Base-by-base conservation (phyloP, 2,888 invertebrate species). In the Amphipyra berbera region DNA sequence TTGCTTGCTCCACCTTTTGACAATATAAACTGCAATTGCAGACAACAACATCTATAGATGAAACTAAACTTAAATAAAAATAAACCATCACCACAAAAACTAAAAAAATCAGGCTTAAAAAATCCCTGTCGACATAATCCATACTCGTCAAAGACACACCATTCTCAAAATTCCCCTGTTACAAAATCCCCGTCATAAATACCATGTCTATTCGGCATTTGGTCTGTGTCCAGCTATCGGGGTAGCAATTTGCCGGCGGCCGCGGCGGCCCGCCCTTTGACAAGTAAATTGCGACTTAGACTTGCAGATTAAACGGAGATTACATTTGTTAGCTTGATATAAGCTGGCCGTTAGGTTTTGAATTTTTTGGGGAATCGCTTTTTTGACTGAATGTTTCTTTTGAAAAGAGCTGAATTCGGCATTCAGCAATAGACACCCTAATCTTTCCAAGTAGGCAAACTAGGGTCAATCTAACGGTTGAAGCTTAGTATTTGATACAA, bases 201-300 rank as follows among this genome's bases (percentile, higher is more conserved):
- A 27, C 45, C 57, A 3, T 30, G 42, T 72, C 77, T 0, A 54
- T 45, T 12, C n/a, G 0, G 0, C 7, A 21, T 14, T 44, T 12
- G n/a, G 46, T 73, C 68, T 79, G 47, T 67, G 68, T 62, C 42
- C 56, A 35, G 68, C 61, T 70, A 78, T 79, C 73, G 69, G 70
- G 73, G 75, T 73, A 77, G 83, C 86, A 89, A 90, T 87, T 90
- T 90, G 86, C 83, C 81, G 80, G 79, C 80, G 78, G 78, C 80
- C 77, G 76, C 67, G 75, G 63, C 76, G 65, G 68, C 63, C 71
- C 78, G 76, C 82, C 85, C 88, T 90, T 89, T 89, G 89, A 87
- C 84, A 79, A 87, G 82, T 86, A 87, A 88, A 89, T 89, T 89
- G 85, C 79, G 77, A 80, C 82, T 82, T 79, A 71, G 68, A 79